Conservation (phyloP, 1,140 invertebrate genomes). For the Macrobrachium nipponense region DNA sequence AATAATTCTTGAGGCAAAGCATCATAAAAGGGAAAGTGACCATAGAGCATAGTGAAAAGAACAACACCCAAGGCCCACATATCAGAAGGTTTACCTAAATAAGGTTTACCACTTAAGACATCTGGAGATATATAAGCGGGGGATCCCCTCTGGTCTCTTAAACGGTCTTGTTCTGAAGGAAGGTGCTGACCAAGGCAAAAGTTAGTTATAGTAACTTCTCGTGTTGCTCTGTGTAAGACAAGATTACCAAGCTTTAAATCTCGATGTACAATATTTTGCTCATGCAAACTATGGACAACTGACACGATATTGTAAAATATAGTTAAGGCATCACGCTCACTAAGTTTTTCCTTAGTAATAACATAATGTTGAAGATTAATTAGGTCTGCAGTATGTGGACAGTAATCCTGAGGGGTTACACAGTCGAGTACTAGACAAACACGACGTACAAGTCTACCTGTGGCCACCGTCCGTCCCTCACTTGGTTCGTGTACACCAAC, state of each 20-base stretch:
- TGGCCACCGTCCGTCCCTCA: constrained; percentile 65
- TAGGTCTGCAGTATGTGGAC: constrained; percentile 76
- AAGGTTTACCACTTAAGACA: constrained; percentile 81
- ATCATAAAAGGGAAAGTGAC: constrained; percentile 90
- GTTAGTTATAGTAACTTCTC: constrained; percentile 81
- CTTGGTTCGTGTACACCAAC: constrained; percentile 40
- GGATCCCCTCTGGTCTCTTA: constrained; percentile 85
- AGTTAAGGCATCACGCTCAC: constrained; percentile 80
- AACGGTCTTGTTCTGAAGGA: constrained; percentile 78
- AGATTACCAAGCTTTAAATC: constrained; percentile 87
- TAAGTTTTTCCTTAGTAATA: constrained; percentile 83
- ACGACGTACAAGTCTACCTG: constrained; percentile 75
- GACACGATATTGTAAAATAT: constrained; percentile 84
- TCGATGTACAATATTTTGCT: constrained; percentile 85
- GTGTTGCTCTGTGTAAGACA: constrained; percentile 79
- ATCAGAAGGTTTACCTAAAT: constrained; percentile 82
- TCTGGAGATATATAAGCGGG: constrained; percentile 89
- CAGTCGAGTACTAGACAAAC: constrained; percentile 84
- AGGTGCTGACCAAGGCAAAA: constrained; percentile 87
- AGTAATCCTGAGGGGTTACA: constrained; percentile 81
- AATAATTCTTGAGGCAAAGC: constrained; percentile 83
- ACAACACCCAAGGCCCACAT: constrained; percentile 90
- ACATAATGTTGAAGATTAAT: constrained; percentile 87
- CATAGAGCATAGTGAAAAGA: constrained; percentile 86
- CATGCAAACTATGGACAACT: constrained; percentile 82